phyloP scores from a whole-genome alignment of 2,113 vertebrate species.

The Rhombomys opimus region DNA sequence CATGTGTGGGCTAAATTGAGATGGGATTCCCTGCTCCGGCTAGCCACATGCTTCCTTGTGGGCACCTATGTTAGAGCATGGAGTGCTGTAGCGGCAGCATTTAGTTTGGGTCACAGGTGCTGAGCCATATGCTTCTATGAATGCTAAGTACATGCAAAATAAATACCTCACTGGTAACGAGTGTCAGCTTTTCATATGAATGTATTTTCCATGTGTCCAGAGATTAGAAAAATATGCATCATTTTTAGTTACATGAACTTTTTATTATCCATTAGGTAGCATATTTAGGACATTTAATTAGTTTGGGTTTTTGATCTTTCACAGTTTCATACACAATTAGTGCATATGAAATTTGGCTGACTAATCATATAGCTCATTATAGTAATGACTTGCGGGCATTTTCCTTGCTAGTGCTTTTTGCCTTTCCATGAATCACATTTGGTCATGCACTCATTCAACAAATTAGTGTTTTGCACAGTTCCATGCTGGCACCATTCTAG shows the following conservation, averaged over 20 bases:
- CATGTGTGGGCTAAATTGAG: background rate
- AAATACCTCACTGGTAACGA: background rate
- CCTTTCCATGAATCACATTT: background rate
- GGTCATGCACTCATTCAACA: slow-evolving; percentile 10
- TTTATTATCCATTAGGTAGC: background rate
- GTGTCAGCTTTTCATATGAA: background rate
- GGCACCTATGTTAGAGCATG: background rate
- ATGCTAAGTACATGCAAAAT: background rate
- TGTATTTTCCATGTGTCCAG: background rate
- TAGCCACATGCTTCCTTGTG: background rate
- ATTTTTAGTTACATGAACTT: slow-evolving; percentile 45
- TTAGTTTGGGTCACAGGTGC: background rate
- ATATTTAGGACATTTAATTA: slow-evolving; percentile 16
- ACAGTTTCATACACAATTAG: slow-evolving; percentile 3
- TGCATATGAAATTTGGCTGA: background rate
- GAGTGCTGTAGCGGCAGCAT: background rate
- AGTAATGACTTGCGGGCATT: background rate
- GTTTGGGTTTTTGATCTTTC: background rate
- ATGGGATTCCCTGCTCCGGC: background rate
- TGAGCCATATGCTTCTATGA: background rate
- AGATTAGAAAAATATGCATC: slow-evolving; percentile 2
- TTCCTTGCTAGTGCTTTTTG: background rate
- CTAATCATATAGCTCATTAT: background rate
- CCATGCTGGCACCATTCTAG: accelerated
- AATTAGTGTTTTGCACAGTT: background rate